Base-by-base conservation (phyloP, 2,888 invertebrate genomes). In the Rhabditoides inermis region DNA sequence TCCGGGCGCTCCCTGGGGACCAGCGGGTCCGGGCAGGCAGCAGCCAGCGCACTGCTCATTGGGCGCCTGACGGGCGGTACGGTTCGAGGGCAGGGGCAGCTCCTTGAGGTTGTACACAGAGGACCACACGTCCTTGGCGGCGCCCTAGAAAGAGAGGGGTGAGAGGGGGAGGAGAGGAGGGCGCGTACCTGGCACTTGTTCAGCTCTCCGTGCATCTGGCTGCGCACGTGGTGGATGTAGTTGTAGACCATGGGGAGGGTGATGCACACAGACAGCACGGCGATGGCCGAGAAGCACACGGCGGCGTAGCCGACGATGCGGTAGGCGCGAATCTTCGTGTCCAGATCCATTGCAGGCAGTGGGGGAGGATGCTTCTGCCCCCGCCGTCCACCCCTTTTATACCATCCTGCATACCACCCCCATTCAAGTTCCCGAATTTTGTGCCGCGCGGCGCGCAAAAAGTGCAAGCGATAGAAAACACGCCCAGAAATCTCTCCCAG, bases 221-320 rank as follows among this genome's bases (percentile, higher is more conserved):
- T 58, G 35, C 67, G 57, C 15, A 67, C 67, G 50, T 67, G 67
- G 51, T 65, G 65, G 25, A 67, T 65, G 46, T 67, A 67, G 62
- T 67, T 65, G 66, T 67, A 67, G 48, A 67, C 66, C 67, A 67
- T 67, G 45, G 67, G 67, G 25, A 67, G 57, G 35, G 67, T 67
- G 51, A 67, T 63, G 55, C 67, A 67, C 39, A 67, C 67, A 50
- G 67, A 65, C 30, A 67, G 56, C 37, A 67, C 67, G 51, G 67
- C 67, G 25, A 67, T 63, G 25, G 67, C 67, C 49, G 67, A 67
- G 56, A 67, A 67, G 54, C 59, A 58, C 36, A 67, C 67, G 48
- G 67, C 67, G 47, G 67, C 67, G 49, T 67, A 67, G 30, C 67
- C 67, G 67, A 67, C 67, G 55, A 67, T 61, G 32, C 67, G 64